These are phyloP conservation scores for Crossaster papposus DNA, from an alignment of 53 echinoderm and acorn worm species.

Conservation along the genomic window DNA sequence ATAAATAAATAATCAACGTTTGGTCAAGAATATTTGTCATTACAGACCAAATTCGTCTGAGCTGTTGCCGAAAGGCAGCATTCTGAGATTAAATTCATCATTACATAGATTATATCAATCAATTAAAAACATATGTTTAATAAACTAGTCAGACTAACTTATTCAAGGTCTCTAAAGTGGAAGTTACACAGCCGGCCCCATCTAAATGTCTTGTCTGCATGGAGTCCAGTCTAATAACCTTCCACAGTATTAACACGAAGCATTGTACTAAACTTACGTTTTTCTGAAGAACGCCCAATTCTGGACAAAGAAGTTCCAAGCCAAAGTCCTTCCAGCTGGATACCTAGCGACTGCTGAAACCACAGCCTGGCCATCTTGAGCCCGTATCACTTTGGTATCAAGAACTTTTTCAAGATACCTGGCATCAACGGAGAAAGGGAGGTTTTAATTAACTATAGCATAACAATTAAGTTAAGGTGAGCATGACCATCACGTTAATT, in stretches of 20 bases:
- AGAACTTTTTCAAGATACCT: constrained; percentile 74
- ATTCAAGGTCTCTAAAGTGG: no score
- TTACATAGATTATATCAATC: no score
- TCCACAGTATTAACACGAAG: neutral
- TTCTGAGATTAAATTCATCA: no score
- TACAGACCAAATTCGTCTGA: no score
- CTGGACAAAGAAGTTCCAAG: constrained; percentile 86
- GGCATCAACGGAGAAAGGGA: neutral
- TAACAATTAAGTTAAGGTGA: neutral
- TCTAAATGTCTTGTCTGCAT: no score
- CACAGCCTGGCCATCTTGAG: constrained; percentile 76
- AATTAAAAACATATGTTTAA: no score
- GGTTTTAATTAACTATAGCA: neutral
- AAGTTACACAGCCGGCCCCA: no score
- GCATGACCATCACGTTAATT: neutral
- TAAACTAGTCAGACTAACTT: no score
- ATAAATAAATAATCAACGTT: no score
- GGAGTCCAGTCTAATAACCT: no score
- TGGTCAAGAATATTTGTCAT: no score
- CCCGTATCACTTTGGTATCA: constrained; percentile 55
- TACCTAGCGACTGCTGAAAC: constrained; percentile 67
- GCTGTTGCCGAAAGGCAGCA: no score
- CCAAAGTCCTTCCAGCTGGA: constrained; percentile 76
- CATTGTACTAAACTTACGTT: constrained; percentile 59
- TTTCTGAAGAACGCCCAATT: constrained; percentile 84